These are phyloP conservation scores for Semicossyphus pulcher DNA, from an alignment of 2,113 vertebrate genomes.

Conservation along the genomic window DNA sequence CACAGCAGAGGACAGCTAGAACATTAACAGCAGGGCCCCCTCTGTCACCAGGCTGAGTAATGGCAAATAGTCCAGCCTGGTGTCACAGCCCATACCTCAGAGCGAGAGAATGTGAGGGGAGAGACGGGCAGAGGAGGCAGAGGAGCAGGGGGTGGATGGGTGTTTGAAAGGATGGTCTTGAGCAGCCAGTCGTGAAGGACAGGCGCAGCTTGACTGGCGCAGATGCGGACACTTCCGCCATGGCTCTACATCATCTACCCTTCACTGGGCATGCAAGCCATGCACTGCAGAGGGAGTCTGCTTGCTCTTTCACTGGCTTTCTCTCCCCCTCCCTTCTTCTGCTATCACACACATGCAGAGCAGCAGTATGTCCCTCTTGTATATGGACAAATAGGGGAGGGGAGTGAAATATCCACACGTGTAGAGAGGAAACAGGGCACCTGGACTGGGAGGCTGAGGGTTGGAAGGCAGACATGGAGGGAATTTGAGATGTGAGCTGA, in stretches of 20 bases:
- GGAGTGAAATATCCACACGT: conserved; percentile 24
- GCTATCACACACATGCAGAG: conserved; percentile 73
- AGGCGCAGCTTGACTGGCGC: conserved; percentile 85
- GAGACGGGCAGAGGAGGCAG: conserved; percentile 45
- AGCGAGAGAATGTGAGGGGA: conserved; percentile 53
- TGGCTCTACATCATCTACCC: conserved; percentile 94
- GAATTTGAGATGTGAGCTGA: conserved; percentile 24
- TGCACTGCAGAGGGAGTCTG: conserved; percentile 40
- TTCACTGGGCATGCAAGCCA: conserved; percentile 84
- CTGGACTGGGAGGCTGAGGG: background rate
- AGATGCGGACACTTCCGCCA: conserved; percentile 86
- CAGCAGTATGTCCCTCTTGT: conserved; percentile 82
- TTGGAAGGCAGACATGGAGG: no score
- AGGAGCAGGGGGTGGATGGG: conserved; percentile 58
- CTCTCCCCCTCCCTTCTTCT: conserved; percentile 71
- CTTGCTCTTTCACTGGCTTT: conserved; percentile 66
- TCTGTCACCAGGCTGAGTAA: conserved; percentile 76
- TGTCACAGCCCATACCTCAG: conserved; percentile 71
- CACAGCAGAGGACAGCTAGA: conserved; percentile 46
- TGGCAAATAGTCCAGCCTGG: conserved; percentile 67
- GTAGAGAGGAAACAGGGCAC: conserved; percentile 2
- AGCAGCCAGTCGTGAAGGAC: conserved; percentile 94
- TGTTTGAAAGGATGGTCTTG: conserved; percentile 81
- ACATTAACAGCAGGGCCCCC: conserved; percentile 57
- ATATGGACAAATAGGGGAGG: conserved; percentile 10